A percentile compares a stretch with the other conserved stretches of the same genome.
phyloP scores from a whole-genome alignment of 2,797 vertebrate species.

The Lacerta agilis region DNA sequence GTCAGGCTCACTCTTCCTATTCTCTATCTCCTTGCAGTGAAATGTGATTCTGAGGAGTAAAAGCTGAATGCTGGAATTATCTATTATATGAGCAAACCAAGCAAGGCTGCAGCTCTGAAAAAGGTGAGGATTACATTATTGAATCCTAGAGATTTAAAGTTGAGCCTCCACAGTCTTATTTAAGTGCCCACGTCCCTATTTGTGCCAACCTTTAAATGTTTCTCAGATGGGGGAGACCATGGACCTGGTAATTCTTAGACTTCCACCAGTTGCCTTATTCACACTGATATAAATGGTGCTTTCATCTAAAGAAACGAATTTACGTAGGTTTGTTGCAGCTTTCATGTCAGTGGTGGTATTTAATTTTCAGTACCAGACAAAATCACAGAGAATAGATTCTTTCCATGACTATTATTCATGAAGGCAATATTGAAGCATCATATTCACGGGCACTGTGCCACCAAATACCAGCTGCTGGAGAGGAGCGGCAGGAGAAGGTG shows the following conservation, averaged over 20 bases:
- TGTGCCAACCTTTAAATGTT: conserved; percentile 14
- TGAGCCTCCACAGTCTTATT: neutral
- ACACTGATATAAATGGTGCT: neutral
- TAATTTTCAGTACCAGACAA: neutral
- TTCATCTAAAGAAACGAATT: neutral
- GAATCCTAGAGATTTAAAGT: conserved; percentile 26
- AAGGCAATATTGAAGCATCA: neutral
- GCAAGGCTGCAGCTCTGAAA: conserved; percentile 46
- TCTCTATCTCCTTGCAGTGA: neutral
- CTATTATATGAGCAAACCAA: conserved; percentile 44
- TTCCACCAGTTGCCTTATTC: neutral
- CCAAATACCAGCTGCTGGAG: neutral
- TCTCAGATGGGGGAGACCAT: neutral
- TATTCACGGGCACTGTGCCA: neutral
- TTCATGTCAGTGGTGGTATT: neutral
- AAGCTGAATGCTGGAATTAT: conserved; percentile 39
- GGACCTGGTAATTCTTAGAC: neutral
- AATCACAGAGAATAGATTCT: neutral
- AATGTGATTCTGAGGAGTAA: conserved; percentile 34
- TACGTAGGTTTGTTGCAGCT: neutral
- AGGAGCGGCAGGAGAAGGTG: neutral
- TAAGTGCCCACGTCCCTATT: neutral
- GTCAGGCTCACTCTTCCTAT: conserved; percentile 24
- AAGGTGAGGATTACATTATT: neutral
- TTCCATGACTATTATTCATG: neutral